Evolutionary conservation across 2,797 vertebrate species (phyloP).

Genomic region (Sphaeramia orbicularis): DNA sequence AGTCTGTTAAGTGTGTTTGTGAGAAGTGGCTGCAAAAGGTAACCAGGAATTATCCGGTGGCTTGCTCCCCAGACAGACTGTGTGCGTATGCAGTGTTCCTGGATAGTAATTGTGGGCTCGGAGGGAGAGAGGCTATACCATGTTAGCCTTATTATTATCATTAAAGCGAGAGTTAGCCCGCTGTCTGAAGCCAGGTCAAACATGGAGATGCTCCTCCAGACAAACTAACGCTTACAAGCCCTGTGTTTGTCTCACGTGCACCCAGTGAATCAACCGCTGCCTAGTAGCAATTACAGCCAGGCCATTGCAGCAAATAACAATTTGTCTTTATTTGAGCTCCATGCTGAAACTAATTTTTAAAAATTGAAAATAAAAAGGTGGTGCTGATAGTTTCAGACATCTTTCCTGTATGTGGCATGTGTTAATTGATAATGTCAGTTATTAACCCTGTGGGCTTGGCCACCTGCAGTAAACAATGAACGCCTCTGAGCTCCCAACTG

Average conservation of each 20-base stretch:
- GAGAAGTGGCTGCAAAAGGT: constrained; percentile 70
- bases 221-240: constrained; percentile 71
- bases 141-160: constrained; percentile 81
- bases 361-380: constrained; percentile 46
- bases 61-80: constrained; percentile 78
- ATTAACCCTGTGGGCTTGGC: constrained; percentile 21
- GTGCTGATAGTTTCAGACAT: constrained; percentile 28
- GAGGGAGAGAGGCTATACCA: constrained; percentile 72
- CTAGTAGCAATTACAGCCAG: constrained; percentile 66
- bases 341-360: constrained; percentile 45
- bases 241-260: constrained; percentile 61
- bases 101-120: constrained; percentile 81
- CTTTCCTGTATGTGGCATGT: not conserved
- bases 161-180: constrained; percentile 79
- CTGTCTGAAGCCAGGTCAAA: constrained; percentile 74
- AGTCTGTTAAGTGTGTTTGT: constrained; percentile 70
- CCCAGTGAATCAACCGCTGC: constrained; percentile 66
- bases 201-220: constrained; percentile 71
- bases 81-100: constrained; percentile 73
- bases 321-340: constrained; percentile 65
- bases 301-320: constrained; percentile 71
- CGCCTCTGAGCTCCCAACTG: constrained; percentile 45
- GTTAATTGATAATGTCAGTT: constrained; percentile 49
- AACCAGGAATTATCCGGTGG: constrained; percentile 77
- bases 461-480: constrained; percentile 68